Conservation (phyloP, 2,113 vertebrate genomes). For the Actenoides lindsayi region DNA sequence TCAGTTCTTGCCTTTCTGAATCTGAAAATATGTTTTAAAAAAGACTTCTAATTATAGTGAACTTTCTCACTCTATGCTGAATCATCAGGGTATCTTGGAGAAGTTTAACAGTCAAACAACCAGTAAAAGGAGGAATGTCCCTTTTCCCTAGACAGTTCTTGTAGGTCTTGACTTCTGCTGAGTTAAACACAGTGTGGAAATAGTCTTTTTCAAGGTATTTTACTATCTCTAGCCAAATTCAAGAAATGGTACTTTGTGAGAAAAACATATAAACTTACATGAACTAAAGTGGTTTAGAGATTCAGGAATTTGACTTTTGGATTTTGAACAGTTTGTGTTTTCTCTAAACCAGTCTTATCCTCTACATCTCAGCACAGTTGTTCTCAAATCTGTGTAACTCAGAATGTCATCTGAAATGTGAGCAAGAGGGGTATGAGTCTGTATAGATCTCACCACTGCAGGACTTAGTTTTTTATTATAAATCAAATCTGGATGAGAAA, state of each 20-base stretch:
- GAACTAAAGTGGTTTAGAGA: not conserved
- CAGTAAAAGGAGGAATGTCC: not conserved
- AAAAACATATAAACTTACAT: not conserved
- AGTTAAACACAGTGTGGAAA: not conserved
- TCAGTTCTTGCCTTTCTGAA: not conserved
- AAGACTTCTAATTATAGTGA: not conserved
- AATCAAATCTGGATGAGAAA: not conserved
- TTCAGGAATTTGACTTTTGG: not conserved
- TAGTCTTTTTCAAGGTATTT: not conserved
- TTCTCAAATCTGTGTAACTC: not conserved
- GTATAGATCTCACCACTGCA: not conserved
- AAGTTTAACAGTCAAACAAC: not conserved
- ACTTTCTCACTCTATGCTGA: not conserved
- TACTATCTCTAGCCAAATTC: not conserved
- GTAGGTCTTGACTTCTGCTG: not conserved
- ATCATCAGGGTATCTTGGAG: not conserved
- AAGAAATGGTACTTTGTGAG: not conserved
- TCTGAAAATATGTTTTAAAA: not conserved
- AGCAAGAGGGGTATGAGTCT: not conserved
- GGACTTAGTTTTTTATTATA: not conserved
- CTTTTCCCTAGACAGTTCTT: not conserved
- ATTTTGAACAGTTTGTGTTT: not conserved
- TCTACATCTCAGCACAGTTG: not conserved
- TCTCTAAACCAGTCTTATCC: not conserved
- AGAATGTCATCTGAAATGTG: not conserved